Percentiles rank a stretch among this genome's conserved stretches.
phyloP scores from a whole-genome alignment of 1,140 invertebrate genomes.

The Phocides pigmalion region DNA sequence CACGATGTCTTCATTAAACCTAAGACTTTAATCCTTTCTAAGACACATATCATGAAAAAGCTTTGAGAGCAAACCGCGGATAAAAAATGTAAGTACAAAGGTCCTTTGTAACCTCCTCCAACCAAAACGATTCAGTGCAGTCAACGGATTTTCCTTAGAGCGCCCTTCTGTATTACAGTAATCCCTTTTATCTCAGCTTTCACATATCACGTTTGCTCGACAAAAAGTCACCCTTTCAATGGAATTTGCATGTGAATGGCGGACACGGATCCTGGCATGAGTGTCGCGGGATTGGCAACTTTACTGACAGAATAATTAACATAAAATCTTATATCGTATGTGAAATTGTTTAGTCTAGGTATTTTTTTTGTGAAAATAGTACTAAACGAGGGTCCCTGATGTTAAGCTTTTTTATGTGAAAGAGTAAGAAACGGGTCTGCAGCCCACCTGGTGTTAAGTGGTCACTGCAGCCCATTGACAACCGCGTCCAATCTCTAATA shows the following conservation, averaged over 20 bases:
- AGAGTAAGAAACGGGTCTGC: no score
- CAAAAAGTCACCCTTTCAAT: slow-evolving; percentile 33
- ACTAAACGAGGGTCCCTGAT: no score
- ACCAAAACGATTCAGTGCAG: slow-evolving; percentile 33
- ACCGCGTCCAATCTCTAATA: no score
- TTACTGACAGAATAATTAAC: slow-evolving; percentile 23
- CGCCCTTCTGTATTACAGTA: slow-evolving; percentile 33
- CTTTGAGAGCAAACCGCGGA: slow-evolving; percentile 8
- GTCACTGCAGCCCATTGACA: no score
- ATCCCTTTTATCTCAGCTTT: slow-evolving; percentile 35
- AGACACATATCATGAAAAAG: background rate
- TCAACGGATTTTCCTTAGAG: slow-evolving; percentile 27
- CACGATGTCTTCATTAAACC: background rate
- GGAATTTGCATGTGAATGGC: slow-evolving; percentile 28
- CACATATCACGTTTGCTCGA: slow-evolving; percentile 31
- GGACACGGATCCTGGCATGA: slow-evolving; percentile 14
- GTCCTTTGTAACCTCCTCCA: slow-evolving; percentile 13
- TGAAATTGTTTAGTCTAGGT: no score
- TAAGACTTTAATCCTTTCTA: background rate
- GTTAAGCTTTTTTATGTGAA: no score
- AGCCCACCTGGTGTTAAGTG: no score
- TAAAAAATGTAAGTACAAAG: slow-evolving; percentile 25
- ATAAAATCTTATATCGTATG: background rate
- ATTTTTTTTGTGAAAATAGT: no score
- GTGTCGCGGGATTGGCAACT: slow-evolving; percentile 13